Conservation (phyloP, 2,113 vertebrate species). For the Takifugu flavidus region DNA sequence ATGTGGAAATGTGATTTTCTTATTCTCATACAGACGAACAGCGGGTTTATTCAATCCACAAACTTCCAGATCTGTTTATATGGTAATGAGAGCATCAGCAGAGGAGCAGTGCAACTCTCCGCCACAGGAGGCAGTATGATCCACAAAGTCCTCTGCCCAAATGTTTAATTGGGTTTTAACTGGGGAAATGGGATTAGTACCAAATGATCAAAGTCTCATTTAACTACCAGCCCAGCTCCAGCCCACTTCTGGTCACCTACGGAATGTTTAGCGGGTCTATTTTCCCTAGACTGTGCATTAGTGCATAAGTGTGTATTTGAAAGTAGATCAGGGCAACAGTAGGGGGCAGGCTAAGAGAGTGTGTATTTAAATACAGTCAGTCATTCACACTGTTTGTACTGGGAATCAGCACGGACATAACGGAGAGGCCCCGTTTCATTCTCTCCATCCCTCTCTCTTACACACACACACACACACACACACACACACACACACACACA, state of each 20-base stretch:
- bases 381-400: constrained; percentile 57
- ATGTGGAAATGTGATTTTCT: neutral
- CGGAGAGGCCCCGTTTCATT: constrained; percentile 20
- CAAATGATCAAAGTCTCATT: constrained; percentile 38
- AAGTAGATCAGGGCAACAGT: constrained; percentile 73
- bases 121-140: constrained; percentile 73
- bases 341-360: constrained; percentile 81
- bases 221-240: constrained; percentile 1
- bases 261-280: constrained; percentile 14
- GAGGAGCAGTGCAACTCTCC: constrained; percentile 28
- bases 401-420: constrained; percentile 35
- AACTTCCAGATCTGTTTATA: constrained; percentile 28
- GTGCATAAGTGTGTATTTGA: constrained; percentile 62
- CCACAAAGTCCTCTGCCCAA: constrained; percentile 74
- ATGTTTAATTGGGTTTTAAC: constrained; percentile 46
- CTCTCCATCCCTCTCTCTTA: neutral
- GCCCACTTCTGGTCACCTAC: constrained; percentile 4
- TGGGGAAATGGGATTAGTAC: constrained; percentile 1
- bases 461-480: neutral
- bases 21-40: neutral
- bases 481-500: too few relatives aligned
- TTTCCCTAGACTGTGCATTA: constrained; percentile 49
- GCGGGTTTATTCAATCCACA: neutral
- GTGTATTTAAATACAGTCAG: constrained; percentile 75
- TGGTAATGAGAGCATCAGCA: constrained; percentile 35